These are phyloP conservation scores for Cariama cristata DNA, from an alignment of 2,113 vertebrate genomes.

Conservation along the genomic window DNA sequence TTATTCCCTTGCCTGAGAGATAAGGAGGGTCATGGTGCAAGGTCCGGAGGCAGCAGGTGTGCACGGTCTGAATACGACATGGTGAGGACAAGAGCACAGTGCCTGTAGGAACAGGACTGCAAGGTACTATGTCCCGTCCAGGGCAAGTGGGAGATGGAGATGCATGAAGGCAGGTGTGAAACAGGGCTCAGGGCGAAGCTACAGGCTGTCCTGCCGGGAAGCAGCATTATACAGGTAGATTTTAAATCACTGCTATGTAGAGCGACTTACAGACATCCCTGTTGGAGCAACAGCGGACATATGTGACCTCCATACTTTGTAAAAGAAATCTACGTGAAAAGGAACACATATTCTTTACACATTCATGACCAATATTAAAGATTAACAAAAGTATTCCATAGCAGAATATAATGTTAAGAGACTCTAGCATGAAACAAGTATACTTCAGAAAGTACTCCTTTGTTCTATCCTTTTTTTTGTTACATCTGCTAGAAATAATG, in stretches of 20 bases:
- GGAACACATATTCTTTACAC: not conserved
- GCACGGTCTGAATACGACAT: fast-evolving
- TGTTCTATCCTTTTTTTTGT: not conserved
- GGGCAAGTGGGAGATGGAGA: fast-evolving
- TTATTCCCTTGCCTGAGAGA: not conserved
- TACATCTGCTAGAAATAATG: constrained; percentile 74
- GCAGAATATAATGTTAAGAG: not conserved
- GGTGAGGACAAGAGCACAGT: not conserved
- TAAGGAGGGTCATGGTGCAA: not conserved
- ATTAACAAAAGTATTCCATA: not conserved
- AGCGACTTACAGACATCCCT: not conserved
- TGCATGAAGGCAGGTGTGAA: not conserved
- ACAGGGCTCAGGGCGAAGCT: not conserved
- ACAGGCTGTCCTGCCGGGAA: not conserved
- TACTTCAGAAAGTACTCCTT: not conserved
- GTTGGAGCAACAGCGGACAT: not conserved
- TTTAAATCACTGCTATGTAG: not conserved
- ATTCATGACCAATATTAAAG: not conserved
- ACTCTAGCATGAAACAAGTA: not conserved
- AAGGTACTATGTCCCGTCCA: not conserved
- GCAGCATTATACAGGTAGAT: not conserved
- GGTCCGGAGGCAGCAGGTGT: not conserved
- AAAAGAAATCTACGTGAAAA: not conserved
- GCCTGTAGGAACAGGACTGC: not conserved
- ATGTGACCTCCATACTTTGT: not conserved